Evolutionary conservation across 1,140 invertebrate species (phyloP).

Genomic region (Plodia interpunctella): DNA sequence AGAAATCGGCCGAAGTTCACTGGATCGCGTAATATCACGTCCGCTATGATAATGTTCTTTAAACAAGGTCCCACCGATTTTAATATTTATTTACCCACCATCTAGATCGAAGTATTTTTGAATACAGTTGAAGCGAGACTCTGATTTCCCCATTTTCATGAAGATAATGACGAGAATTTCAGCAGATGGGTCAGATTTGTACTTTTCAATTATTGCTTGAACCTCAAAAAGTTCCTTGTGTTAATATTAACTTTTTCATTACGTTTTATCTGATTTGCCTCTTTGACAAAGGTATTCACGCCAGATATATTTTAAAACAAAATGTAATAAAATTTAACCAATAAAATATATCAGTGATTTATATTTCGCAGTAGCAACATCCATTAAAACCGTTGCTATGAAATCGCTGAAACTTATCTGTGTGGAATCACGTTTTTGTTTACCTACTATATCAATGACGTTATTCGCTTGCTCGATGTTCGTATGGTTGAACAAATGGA

Average conservation of each 20-base stretch:
- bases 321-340: constrained; percentile 22
- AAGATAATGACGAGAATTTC: constrained; percentile 39
- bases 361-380: constrained; percentile 14
- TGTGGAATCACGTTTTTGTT: constrained; percentile 7
- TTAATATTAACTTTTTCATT: constrained; percentile 32
- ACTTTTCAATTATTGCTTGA: constrained; percentile 39
- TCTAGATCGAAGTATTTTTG: constrained; percentile 27
- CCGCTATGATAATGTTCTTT: constrained; percentile 32
- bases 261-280: constrained; percentile 20
- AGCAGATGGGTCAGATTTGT: constrained; percentile 28
- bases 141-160: constrained; percentile 40
- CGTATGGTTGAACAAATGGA: not conserved
- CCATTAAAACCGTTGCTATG: constrained; percentile 25
- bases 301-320: constrained; percentile 19
- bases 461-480: not conserved
- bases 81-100: constrained; percentile 36
- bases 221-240: constrained; percentile 27
- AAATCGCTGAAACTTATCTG: constrained; percentile 25
- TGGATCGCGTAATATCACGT: constrained; percentile 33
- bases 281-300: constrained; percentile 16
- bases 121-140: constrained; percentile 28
- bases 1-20: constrained; percentile 33
- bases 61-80: constrained; percentile 31
- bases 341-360: constrained; percentile 20
- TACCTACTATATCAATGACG: not conserved